These are phyloP conservation scores for Embidobia sp. DNA, from an alignment of 2,888 invertebrate genomes.

Conservation along the genomic window DNA sequence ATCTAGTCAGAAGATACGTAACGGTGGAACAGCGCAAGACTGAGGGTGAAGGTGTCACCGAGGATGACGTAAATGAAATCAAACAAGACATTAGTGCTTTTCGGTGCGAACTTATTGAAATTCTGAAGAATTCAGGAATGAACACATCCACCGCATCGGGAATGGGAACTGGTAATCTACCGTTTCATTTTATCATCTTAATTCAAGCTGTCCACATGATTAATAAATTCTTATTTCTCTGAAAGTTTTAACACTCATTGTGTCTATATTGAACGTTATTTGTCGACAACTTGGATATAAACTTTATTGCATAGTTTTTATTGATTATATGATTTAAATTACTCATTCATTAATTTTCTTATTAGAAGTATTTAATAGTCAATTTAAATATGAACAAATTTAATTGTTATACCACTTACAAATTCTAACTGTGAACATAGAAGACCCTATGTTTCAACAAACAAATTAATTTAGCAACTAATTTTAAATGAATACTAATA, in stretches of 20 bases:
- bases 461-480: too few species aligned
- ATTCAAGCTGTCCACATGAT: conserved; percentile 17
- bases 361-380: too few species aligned
- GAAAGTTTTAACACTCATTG: too few species aligned
- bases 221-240: not conserved
- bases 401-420: too few species aligned
- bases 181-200: not conserved
- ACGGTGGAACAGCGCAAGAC: conserved; percentile 97
- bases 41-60: conserved; percentile 98
- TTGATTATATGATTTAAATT: not conserved
- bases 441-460: too few species aligned
- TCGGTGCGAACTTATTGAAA: conserved; percentile 98
- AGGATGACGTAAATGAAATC: conserved; percentile 99
- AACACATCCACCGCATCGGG: conserved; percentile 93
- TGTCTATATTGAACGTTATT: too few species aligned
- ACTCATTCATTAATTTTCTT: not conserved
- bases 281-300: not conserved
- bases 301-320: not conserved
- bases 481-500: too few species aligned
- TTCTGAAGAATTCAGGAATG: conserved; percentile 97
- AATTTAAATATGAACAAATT: too few species aligned
- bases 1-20: conserved; percentile 97
- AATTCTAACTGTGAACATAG: too few species aligned
- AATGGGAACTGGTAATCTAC: conserved; percentile 86
- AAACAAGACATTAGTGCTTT: conserved; percentile 99